phyloP scores from a whole-genome alignment of 1,140 invertebrate genomes.

The Pteromalus puparum region DNA sequence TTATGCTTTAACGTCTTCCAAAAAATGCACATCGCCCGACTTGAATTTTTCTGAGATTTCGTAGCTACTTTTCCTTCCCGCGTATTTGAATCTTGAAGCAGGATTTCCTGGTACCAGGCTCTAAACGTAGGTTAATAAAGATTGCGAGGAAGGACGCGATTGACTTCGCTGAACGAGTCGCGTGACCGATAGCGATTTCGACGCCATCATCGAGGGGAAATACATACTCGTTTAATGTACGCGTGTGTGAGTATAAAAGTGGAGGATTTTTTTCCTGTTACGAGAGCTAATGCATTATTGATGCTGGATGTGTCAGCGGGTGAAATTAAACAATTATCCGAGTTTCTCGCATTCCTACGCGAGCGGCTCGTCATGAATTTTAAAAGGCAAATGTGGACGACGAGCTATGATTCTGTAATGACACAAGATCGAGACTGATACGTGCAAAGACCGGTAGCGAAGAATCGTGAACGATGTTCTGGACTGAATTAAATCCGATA shows the following conservation, averaged over 20 bases:
- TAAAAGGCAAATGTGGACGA: not conserved
- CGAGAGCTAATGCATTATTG: not conserved
- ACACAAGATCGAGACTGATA: too few relatives aligned
- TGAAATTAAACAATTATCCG: not conserved
- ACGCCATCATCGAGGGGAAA: not conserved
- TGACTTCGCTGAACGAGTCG: not conserved
- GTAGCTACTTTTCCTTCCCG: not conserved
- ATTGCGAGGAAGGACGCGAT: not conserved
- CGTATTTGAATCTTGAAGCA: not conserved
- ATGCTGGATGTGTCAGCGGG: not conserved
- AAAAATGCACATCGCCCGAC: not conserved
- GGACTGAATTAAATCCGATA: not conserved
- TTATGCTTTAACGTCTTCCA: not conserved
- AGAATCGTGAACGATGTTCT: not conserved
- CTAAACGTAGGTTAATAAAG: not conserved
- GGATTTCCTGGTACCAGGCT: not conserved
- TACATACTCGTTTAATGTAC: too few relatives aligned
- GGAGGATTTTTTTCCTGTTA: not conserved
- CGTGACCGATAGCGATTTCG: not conserved
- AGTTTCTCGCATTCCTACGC: not conserved
- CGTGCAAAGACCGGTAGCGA: not conserved
- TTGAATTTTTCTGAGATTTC: not conserved
- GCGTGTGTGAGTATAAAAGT: not conserved
- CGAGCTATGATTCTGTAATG: not conserved
- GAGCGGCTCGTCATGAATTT: not conserved